A percentile compares a stretch with the other conserved stretches of the same genome.
Conservation (phyloP, 2,888 invertebrate species). For the Germaria angustata region DNA sequence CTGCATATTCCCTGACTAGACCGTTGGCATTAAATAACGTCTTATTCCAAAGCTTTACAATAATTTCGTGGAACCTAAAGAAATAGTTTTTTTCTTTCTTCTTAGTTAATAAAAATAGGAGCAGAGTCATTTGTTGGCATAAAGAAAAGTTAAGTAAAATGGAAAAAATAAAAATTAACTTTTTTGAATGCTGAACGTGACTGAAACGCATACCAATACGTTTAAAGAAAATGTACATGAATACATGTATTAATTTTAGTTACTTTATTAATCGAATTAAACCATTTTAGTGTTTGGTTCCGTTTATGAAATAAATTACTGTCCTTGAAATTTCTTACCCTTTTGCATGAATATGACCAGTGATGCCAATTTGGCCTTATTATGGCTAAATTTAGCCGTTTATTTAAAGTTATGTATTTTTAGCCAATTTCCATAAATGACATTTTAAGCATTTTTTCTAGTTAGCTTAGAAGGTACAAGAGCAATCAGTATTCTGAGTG, state of each 20-base stretch:
- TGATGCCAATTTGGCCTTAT: no score
- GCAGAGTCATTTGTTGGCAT: not conserved
- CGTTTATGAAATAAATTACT: not conserved
- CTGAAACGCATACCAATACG: not conserved
- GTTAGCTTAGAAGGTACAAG: no score
- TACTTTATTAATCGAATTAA: not conserved
- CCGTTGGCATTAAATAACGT: not conserved
- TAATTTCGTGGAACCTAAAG: not conserved
- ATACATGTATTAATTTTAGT: no score
- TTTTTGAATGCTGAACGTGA: not conserved
- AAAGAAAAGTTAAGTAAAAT: not conserved
- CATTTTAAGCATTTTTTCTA: no score
- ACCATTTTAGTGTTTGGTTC: not conserved
- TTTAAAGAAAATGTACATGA: not conserved
- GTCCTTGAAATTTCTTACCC: not conserved
- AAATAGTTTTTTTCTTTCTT: not conserved
- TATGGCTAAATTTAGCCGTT: no score
- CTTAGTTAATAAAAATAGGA: no score
- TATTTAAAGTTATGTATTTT: no score
- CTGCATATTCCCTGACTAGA: slow-evolving; percentile 19
- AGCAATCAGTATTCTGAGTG: no score
- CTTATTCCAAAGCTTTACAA: slow-evolving; percentile 4
- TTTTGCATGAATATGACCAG: no score
- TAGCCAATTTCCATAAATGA: no score
- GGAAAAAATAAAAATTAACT: no score